Conservation (phyloP, 2,797 vertebrate species). For the Antrozous pallidus region DNA sequence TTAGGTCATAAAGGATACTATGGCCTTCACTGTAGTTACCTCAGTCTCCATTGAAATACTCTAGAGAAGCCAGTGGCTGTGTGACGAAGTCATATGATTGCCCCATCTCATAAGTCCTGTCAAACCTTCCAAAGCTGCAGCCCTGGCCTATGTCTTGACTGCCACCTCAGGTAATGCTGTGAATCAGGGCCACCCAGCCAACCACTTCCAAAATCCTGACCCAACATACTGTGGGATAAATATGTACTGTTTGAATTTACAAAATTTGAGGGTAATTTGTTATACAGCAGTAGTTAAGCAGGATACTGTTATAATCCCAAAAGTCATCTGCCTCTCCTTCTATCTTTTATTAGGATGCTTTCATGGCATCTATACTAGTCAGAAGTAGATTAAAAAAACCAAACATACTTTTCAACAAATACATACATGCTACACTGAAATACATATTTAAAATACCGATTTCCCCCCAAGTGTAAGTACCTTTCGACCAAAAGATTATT, state of each 20-base stretch:
- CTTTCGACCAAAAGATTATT: neutral
- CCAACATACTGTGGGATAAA: neutral
- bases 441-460: neutral
- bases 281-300: neutral
- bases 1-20: neutral
- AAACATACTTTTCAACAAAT: neutral
- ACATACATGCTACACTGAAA: neutral
- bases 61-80: neutral
- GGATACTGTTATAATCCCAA: neutral
- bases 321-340: neutral
- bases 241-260: neutral
- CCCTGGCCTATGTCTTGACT: neutral
- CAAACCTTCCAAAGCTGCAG: neutral
- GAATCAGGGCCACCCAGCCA: neutral
- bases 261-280: neutral
- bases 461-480: neutral
- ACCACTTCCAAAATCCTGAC: neutral
- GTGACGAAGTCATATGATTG: too few species aligned
- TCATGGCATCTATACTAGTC: neutral
- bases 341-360: neutral
- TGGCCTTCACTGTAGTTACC: neutral
- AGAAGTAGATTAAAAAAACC: neutral
- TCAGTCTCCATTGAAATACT: neutral
- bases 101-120: neutral
- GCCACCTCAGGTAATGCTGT: neutral